Evolutionary conservation across 2,797 vertebrate species (phyloP).

Genomic region (Megalops cyprinoides): DNA sequence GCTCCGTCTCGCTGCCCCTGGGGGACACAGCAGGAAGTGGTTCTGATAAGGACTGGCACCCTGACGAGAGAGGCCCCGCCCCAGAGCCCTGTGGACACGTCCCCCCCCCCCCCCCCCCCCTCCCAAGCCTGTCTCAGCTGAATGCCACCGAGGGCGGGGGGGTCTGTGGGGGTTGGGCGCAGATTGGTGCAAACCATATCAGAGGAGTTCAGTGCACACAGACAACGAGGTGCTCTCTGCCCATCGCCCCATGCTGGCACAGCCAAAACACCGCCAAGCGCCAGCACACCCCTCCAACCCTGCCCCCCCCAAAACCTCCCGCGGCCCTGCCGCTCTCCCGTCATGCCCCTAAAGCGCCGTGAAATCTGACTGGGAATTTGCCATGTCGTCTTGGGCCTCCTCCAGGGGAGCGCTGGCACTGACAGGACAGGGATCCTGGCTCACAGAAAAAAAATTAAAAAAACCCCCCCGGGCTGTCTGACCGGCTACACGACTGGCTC

Average conservation of each 20-base stretch:
- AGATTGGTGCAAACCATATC: too few relatives aligned
- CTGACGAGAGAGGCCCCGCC: too few relatives aligned
- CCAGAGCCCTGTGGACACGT: too few relatives aligned
- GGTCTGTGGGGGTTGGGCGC: too few relatives aligned
- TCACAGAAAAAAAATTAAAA: too few relatives aligned
- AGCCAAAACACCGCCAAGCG: not conserved
- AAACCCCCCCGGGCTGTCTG: too few relatives aligned
- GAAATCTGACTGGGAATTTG: not conserved
- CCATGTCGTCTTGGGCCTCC: not conserved
- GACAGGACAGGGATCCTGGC: slow-evolving; percentile 49
- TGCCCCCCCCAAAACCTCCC: not conserved
- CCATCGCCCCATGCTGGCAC: not conserved
- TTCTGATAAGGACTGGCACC: not conserved
- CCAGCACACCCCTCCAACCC: not conserved
- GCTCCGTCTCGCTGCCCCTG: not conserved
- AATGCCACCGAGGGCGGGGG: not conserved
- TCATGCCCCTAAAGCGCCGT: not conserved
- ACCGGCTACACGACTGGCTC: too few relatives aligned
- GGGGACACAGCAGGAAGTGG: not conserved
- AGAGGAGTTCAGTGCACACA: not conserved
- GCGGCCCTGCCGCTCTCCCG: not conserved
- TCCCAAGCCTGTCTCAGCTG: too few relatives aligned
- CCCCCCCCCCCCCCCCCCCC: too few relatives aligned
- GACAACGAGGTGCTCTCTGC: not conserved
- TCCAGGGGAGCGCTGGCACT: slow-evolving; percentile 45